Base-by-base conservation (phyloP, 2,888 invertebrate species). In the Choristoneura rosaceana region DNA sequence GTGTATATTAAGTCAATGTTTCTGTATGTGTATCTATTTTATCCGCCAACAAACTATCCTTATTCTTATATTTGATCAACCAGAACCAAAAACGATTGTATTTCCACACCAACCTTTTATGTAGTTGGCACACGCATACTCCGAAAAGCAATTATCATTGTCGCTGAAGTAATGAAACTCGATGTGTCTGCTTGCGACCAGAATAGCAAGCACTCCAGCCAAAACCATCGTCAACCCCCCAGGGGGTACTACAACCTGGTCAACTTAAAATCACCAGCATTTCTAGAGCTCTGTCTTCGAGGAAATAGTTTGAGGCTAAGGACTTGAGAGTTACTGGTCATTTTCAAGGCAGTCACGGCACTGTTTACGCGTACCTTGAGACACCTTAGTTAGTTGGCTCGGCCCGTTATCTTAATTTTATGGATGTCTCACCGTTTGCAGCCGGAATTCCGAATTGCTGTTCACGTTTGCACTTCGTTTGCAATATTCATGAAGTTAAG, bases 71-170 rank as follows among this genome's bases (percentile, higher is more conserved):
- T 43, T 43, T 43, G 43, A 43, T 12, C 12, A 43, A 43, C 10
- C 4, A 43, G 43, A 43, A 3, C 12, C 43, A 43, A 4, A 4
- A 14, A 43, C 43, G 12, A 43, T 43, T 43, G 43, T 12, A 43
- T n/a, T 25, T 4, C 15, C 2, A 64, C 77, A 73, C 45, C 86
- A 82, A 78, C 87, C 86, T 85, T 87, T n/a, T n/a, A n/a, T n/a
- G 34, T 69, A 74, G 76, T 75, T 71, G 71, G 71, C 74, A 77
- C 79, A 79, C 79, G 78, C 78, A 73, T 78, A 77, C 81, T 83
- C 84, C 85, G 85, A 86, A 84, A 87, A 87, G 87, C 85, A 88
- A 86, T 88, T 87, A 87, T 81, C 82, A 81, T 75, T 76, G 82
- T 81, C 82, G 79, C 77, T 4, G 38, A 63, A 70, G 77, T 76